Evolutionary conservation across 1,140 invertebrate species (phyloP), one percentile per base, ranked within the genome.

Genomic region (Drosophila repletoides): DNA sequence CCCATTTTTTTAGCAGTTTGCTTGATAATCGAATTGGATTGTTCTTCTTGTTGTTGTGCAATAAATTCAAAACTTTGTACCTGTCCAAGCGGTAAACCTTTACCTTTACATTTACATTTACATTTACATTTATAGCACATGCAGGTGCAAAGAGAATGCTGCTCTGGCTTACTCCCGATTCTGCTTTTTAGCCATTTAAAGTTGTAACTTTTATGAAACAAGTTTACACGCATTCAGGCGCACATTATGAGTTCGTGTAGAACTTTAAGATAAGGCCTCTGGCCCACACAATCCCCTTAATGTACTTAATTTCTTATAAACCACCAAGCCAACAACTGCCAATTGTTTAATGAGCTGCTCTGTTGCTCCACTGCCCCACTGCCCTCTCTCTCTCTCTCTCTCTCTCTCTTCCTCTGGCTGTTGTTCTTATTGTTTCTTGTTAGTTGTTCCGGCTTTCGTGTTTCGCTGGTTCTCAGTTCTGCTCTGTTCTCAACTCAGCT

Each of bases 291-390:
- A 33, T 19, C 53, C 53, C 56, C 33, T 53, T 45, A 41, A 63
- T 55, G 33, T 63, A 41, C 63, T 83, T 84, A 71, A 79, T 83
- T 77, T 76, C 74, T 79, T 70, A 53, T 72, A 61, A 58, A 34
- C 24, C 29, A 45, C 17, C 7, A 26, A 64, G 48, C 49, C 59
- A 67, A 41, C 46, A 66, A 63, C 69, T 77, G 79, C 73, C 79
- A 83, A 83, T 83, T 84, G 74, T 77, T 84, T 83, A 83, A 83
- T 83, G 77, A 83, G 79, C 77, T 84, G 74, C 71, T 63, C 74
- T 66, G 14, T 66, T 53, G 34, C 59, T 59, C 56, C 55, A 52
- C 31, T 71, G 55, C 40, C 29, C 15, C 26, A 31, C 17, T 56
- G n/a, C n/a, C n/a, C n/a, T n/a, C n/a, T n/a, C n/a, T n/a, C n/a